These are phyloP conservation scores for Drosophila quinaria DNA, from an alignment of 2,888 invertebrate genomes.

Conservation along the genomic window DNA sequence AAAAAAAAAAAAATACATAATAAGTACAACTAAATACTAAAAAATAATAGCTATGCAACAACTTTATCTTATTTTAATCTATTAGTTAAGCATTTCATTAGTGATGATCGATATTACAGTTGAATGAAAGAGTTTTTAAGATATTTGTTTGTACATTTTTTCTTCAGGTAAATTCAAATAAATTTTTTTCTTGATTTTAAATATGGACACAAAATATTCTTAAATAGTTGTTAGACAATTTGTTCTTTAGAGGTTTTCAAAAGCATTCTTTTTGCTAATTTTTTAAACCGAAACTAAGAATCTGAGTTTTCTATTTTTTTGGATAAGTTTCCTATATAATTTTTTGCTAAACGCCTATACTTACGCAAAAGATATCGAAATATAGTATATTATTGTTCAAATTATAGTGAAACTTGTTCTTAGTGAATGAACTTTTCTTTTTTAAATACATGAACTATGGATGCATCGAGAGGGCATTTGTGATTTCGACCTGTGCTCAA, in stretches of 20 bases:
- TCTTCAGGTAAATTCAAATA: background rate
- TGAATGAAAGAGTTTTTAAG: background rate
- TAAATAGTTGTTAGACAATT: background rate
- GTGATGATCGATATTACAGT: background rate
- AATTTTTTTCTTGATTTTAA: too few species aligned
- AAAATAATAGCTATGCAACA: background rate
- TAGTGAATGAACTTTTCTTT: background rate
- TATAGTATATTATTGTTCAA: too few species aligned
- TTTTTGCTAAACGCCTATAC: too few species aligned
- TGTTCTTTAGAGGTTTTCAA: background rate
- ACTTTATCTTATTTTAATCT: background rate
- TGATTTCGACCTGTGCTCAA: conserved; percentile 7
- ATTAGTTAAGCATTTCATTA: background rate
- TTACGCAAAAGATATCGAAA: too few species aligned
- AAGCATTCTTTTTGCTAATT: background rate
- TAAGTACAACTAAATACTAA: background rate
- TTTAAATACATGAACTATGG: background rate
- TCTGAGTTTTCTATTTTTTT: too few species aligned
- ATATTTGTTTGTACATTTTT: background rate
- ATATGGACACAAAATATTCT: background rate
- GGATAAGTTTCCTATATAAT: too few species aligned
- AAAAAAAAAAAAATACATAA: too few species aligned
- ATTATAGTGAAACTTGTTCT: too few species aligned
- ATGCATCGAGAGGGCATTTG: conserved; percentile 30
- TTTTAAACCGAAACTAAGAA: background rate